Percentiles rank a stretch among this genome's conserved stretches.
Evolutionary conservation across 2,113 vertebrate genomes (phyloP).

Genomic region (Excalfactoria chinensis): DNA sequence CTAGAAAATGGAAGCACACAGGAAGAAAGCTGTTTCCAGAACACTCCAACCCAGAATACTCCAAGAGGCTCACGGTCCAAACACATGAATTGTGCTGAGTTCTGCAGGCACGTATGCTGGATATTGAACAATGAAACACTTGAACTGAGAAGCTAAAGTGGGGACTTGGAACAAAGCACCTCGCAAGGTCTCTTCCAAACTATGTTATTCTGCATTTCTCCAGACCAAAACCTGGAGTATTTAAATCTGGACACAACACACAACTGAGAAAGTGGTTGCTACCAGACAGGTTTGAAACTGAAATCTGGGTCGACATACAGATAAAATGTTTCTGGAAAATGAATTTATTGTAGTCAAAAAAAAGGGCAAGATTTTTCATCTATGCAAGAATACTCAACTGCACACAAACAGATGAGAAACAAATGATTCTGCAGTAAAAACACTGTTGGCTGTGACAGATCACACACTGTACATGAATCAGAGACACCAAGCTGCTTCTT

Average conservation of each 20-base stretch:
- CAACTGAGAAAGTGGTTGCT: fast-evolving
- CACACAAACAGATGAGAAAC: conserved; percentile 34
- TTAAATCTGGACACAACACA: not conserved
- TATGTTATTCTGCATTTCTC: not conserved
- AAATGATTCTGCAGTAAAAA: conserved; percentile 37
- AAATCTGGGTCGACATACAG: conserved; percentile 20
- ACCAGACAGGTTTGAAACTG: not conserved
- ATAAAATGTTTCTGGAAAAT: not conserved
- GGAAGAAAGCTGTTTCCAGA: not conserved
- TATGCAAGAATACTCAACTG: not conserved
- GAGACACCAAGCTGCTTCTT: conserved; percentile 38
- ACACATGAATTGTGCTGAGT: fast-evolving
- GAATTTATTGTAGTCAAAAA: not conserved
- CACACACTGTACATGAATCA: conserved; percentile 57
- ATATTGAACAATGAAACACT: not conserved
- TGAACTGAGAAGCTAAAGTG: not conserved
- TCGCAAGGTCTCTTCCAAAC: not conserved
- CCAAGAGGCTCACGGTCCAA: not conserved
- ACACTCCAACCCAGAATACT: not conserved
- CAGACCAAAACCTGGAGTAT: not conserved
- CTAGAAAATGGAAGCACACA: not conserved
- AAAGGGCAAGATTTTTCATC: conserved; percentile 9
- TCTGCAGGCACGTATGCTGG: not conserved
- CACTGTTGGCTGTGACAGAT: conserved; percentile 27
- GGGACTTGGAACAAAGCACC: not conserved